Conservation (phyloP, 2,797 vertebrate genomes). For the Semotilus atromaculatus region DNA sequence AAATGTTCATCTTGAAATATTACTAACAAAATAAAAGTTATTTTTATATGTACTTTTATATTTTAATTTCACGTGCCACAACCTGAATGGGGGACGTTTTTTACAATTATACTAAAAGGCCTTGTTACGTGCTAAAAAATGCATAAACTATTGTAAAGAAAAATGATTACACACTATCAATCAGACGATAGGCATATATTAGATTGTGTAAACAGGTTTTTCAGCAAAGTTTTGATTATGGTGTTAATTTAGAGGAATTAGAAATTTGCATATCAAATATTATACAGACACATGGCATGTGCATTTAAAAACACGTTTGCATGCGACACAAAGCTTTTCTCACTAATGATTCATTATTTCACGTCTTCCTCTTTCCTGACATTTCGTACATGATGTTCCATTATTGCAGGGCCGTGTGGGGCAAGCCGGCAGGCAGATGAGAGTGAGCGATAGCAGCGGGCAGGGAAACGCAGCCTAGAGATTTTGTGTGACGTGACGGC, state of each 20-base stretch:
- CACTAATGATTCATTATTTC: conserved; percentile 50
- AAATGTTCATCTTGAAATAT: background rate
- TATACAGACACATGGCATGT: background rate
- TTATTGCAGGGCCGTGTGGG: conserved; percentile 50
- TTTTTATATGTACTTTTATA: background rate
- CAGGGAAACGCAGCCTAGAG: conserved; percentile 54
- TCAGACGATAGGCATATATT: background rate
- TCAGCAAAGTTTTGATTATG: background rate
- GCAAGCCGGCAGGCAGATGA: conserved; percentile 67
- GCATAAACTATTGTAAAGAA: background rate
- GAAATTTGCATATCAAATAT: background rate
- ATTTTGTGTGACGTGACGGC: conserved; percentile 66
- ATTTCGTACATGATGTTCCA: conserved; percentile 57
- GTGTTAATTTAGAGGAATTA: background rate
- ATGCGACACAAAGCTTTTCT: conserved; percentile 26
- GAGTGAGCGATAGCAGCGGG: conserved; percentile 62
- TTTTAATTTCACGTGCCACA: background rate
- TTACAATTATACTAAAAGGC: background rate
- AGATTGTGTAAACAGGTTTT: background rate
- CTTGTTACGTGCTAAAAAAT: background rate
- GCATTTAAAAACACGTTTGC: background rate
- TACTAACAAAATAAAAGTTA: background rate
- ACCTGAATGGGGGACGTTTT: too few species aligned
- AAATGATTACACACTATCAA: background rate
- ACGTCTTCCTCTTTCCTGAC: conserved; percentile 57